Evolutionary conservation across 2,113 vertebrate species (phyloP).

Genomic region (Zosterops borbonicus): DNA sequence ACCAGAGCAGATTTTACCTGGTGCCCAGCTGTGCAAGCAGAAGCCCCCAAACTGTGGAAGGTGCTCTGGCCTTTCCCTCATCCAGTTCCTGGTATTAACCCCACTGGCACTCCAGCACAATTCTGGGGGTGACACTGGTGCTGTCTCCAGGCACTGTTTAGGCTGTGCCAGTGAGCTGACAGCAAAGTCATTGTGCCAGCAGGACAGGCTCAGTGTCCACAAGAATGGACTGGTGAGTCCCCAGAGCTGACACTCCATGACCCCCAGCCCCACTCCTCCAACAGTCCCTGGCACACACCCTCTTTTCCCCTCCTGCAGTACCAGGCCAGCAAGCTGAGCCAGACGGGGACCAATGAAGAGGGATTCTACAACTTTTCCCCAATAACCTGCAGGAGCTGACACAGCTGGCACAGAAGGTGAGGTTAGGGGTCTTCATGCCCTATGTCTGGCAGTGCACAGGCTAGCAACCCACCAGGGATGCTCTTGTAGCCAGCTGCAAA

Average conservation of each 20-base stretch:
- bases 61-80: neutral
- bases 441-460: neutral
- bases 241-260: rapidly evolving
- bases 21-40: neutral
- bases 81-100: neutral
- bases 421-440: neutral
- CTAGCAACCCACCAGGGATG: neutral
- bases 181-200: neutral
- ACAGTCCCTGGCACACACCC: neutral
- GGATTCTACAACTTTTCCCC: neutral
- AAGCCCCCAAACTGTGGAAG: neutral
- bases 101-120: rapidly evolving
- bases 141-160: neutral
- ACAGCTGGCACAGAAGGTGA: neutral
- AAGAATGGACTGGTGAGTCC: neutral
- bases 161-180: neutral
- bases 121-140: neutral
- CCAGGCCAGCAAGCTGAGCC: neutral
- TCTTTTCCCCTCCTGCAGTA: neutral
- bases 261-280: neutral
- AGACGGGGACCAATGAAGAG: neutral
- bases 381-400: neutral
- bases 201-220: neutral
- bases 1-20: neutral
- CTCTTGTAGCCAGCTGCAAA: neutral